phyloP scores from a whole-genome alignment of 2,888 invertebrate species.

The Drosophila borealis region DNA sequence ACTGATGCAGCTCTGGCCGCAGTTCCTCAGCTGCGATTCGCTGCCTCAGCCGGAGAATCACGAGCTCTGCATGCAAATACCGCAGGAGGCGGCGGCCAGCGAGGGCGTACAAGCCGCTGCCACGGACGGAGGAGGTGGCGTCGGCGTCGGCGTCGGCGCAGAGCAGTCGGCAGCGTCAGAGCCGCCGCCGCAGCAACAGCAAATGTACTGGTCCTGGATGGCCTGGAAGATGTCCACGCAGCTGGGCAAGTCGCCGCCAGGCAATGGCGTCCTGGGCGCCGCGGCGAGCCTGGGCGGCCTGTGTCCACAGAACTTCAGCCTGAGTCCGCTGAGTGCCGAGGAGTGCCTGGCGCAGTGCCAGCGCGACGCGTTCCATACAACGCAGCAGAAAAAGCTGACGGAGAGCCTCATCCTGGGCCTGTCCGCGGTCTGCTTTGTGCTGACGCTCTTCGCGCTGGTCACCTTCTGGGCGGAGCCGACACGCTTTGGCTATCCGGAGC shows the following conservation, averaged over 20 bases:
- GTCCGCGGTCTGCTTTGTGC: constrained; percentile 91
- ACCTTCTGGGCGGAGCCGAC: constrained; percentile 96
- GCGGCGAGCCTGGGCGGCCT: constrained; percentile 14
- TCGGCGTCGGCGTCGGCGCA: neutral
- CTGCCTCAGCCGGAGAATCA: constrained; percentile 91
- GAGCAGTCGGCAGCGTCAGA: constrained; percentile 21
- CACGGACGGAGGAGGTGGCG: constrained; percentile 22
- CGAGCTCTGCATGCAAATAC: constrained; percentile 91
- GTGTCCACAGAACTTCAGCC: constrained; percentile 88
- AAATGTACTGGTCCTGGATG: constrained; percentile 83
- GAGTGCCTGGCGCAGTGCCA: constrained; percentile 88
- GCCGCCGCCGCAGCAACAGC: constrained; percentile 49
- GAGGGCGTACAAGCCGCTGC: constrained; percentile 7
- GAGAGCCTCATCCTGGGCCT: constrained; percentile 91
- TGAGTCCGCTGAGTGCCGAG: constrained; percentile 85
- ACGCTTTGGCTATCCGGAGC: constrained; percentile 96
- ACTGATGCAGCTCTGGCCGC: constrained; percentile 89
- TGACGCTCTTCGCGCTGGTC: constrained; percentile 92
- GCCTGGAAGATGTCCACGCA: constrained; percentile 77
- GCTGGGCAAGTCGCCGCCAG: constrained; percentile 54
- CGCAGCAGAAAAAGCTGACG: constrained; percentile 89
- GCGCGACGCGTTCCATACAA: constrained; percentile 89
- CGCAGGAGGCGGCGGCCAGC: constrained; percentile 60
- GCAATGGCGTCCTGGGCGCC: constrained; percentile 1
- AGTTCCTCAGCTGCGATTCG: constrained; percentile 91